Base-by-base conservation (phyloP, 2,888 invertebrate genomes). In the Muscina levida region DNA sequence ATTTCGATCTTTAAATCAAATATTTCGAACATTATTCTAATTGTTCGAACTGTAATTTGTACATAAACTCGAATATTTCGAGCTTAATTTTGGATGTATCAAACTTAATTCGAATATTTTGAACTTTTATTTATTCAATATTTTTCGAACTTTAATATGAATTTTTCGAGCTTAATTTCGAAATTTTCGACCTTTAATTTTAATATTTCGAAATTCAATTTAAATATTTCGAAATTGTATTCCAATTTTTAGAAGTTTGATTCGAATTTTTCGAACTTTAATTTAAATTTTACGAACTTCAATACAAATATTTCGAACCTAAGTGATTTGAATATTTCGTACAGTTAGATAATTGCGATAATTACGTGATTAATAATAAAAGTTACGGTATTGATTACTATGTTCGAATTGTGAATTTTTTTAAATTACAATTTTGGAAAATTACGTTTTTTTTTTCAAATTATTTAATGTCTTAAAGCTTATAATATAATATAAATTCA, bases 171-270 rank as follows among this genome's bases (percentile, higher is more conserved):
- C 19, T 8, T 53, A 19, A 5, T 6, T 53, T 53, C 51, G 72
- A 42, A 65, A 53, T 22, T 53, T 53, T 17, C 19, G 8, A 53
- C 13, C 44, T 37, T 48, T 11, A 6, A 48, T 22, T 53, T 19
- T 19, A 53, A 22, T n/a, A n/a, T 53, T 53, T 53, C 51, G 22
- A 66, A 74, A n/a, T n/a, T n/a, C n/a, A 57, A 74, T 71, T 75
- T 19, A 0, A 44, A 57, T 15, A 8, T 8, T 31, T 31, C 31
- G 31, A 31, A 31, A 5, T 51, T 51, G 22, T 22, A 19, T 19
- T 51, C 19, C 62, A 39, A 53, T 53, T 53, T 24, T 22, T 1
- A 13, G 19, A n/a, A 48, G 15, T 48, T 15, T 15, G n/a, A 44
- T 44, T 8, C 31, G 31, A 31, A 31, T 31, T 31, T 31, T 31